Evolutionary conservation across 64 coral and sea anemone genomes (phyloP).

Genomic region (Pocillopora verrucosa): DNA sequence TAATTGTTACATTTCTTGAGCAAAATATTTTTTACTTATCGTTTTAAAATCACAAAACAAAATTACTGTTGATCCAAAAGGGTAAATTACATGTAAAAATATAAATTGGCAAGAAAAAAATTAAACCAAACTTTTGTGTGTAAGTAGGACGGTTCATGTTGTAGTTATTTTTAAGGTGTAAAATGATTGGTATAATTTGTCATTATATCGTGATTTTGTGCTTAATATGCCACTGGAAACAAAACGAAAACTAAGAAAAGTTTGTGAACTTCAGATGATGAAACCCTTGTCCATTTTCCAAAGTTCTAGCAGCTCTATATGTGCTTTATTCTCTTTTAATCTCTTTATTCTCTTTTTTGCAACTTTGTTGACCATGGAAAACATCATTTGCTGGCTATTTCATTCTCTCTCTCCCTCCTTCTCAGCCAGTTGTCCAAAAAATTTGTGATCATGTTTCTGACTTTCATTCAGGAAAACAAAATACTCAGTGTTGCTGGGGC

Average conservation of each 20-base stretch:
- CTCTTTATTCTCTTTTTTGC: too few species aligned
- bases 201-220: neutral
- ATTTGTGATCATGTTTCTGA: slow-evolving; percentile 12
- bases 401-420: slow-evolving; percentile 29
- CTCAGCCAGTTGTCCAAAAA: slow-evolving; percentile 54
- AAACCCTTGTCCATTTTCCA: neutral
- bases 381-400: slow-evolving; percentile 52
- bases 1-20: too few species aligned
- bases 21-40: too few species aligned
- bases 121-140: too few species aligned
- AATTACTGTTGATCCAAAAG: too few species aligned
- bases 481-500: neutral
- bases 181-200: neutral
- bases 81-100: too few species aligned
- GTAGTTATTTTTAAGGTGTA: neutral
- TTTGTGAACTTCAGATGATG: neutral
- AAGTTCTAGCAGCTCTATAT: neutral
- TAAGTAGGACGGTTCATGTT: too few species aligned
- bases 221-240: neutral
- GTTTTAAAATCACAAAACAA: too few species aligned
- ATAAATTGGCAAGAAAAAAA: too few species aligned
- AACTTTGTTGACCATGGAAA: slow-evolving; percentile 32
- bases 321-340: slow-evolving; percentile 34
- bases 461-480: neutral
- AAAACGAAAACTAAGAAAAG: slow-evolving; percentile 9